These are phyloP conservation scores for Drosophila rellima DNA, from an alignment of 2,888 invertebrate species.

Conservation along the genomic window DNA sequence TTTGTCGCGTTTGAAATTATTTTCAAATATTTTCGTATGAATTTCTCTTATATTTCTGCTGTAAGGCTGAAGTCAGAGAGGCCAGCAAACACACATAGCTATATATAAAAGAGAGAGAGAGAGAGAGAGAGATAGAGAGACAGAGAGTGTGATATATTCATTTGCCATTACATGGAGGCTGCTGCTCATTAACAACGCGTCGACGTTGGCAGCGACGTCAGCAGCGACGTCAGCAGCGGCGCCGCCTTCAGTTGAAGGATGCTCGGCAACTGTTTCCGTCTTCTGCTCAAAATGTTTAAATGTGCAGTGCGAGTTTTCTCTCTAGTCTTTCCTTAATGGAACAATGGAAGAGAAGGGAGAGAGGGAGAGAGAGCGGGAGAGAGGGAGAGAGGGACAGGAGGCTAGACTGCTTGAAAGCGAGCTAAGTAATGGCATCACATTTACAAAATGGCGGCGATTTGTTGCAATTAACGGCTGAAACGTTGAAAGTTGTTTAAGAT, in stretches of 20 bases:
- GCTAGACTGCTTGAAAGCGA: constrained; percentile 8
- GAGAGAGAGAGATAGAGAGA: not conserved
- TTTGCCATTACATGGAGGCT: constrained; percentile 46
- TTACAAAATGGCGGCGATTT: constrained; percentile 72
- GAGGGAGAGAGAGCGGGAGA: not conserved
- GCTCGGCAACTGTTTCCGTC: constrained; percentile 63
- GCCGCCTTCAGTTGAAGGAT: constrained; percentile 67
- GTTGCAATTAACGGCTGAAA: constrained; percentile 71
- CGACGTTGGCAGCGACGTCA: constrained; percentile 12
- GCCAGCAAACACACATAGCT: not conserved
- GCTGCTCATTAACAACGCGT: constrained; percentile 68
- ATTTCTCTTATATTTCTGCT: constrained; percentile 13
- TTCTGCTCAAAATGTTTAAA: constrained; percentile 46
- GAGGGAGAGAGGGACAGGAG: not conserved
- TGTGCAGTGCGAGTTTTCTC: constrained; percentile 39
- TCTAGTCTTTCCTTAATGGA: constrained; percentile 41
- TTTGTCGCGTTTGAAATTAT: constrained; percentile 62
- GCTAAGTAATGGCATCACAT: constrained; percentile 64
- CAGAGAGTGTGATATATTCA: constrained; percentile 11
- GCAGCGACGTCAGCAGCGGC: not conserved
- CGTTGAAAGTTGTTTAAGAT: constrained; percentile 56
- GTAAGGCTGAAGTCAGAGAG: constrained; percentile 18
- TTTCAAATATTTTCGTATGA: constrained; percentile 67
- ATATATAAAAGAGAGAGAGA: not conserved
- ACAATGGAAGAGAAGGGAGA: too few relatives aligned